Evolutionary conservation across 2,797 vertebrate genomes (phyloP).

Genomic region (Enteromius trimaculatus): DNA sequence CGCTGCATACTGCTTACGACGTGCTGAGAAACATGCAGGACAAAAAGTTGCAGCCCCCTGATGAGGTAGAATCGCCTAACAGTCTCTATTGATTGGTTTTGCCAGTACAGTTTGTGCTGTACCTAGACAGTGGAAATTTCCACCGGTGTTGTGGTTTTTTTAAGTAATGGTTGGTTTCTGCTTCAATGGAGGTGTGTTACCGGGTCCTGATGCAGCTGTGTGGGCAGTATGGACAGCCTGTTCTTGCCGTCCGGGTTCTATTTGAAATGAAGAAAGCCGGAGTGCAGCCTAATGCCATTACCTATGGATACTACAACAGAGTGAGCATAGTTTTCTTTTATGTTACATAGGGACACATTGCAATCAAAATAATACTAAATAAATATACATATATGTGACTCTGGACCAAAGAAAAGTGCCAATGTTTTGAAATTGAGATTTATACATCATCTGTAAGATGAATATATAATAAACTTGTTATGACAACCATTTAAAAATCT

Average conservation of each 20-base stretch:
- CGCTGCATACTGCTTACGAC: conserved; percentile 91
- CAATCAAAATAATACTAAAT: conserved; percentile 8
- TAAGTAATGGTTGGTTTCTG: accelerated
- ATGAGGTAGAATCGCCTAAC: conserved; percentile 84
- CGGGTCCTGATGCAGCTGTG: conserved; percentile 96
- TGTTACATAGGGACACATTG: neutral
- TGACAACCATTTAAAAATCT: too few relatives aligned
- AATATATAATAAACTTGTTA: too few relatives aligned
- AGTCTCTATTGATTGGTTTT: conserved; percentile 6
- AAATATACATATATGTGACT: neutral
- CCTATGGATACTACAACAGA: conserved; percentile 99
- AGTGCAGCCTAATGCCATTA: conserved; percentile 97
- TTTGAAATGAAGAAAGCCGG: conserved; percentile 99
- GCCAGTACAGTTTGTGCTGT: neutral
- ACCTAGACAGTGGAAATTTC: conserved; percentile 8
- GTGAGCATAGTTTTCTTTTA: conserved; percentile 66
- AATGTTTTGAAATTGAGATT: too few relatives aligned
- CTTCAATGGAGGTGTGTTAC: conserved; percentile 88
- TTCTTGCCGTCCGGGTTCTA: conserved; percentile 92
- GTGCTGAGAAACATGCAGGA: conserved; percentile 95
- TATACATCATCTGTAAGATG: too few relatives aligned
- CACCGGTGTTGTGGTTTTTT: conserved; percentile 23
- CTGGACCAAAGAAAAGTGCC: too few relatives aligned
- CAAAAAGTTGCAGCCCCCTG: conserved; percentile 93
- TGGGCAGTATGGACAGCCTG: conserved; percentile 95